These are phyloP conservation scores for Carassius carassius DNA, from an alignment of 2,113 vertebrate species.

Conservation along the genomic window DNA sequence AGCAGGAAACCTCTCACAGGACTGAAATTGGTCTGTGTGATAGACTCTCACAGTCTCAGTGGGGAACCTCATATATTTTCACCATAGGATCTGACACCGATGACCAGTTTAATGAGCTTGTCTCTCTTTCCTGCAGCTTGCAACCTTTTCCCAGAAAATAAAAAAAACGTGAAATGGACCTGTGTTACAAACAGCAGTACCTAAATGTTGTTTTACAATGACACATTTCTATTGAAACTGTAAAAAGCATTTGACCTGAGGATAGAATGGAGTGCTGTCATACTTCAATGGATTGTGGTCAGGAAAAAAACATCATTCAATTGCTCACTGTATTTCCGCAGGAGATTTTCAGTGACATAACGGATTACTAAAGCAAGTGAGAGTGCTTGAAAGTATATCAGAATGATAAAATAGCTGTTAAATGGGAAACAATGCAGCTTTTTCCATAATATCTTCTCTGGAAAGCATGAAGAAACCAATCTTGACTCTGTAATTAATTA, in stretches of 20 bases:
- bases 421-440: not conserved
- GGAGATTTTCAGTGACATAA: conserved; percentile 7
- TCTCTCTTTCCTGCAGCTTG: not conserved
- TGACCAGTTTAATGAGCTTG: conserved; percentile 32
- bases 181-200: not conserved
- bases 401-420: not conserved
- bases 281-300: conserved; percentile 3
- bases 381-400: not conserved
- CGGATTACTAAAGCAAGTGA: not conserved
- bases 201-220: conserved; percentile 16
- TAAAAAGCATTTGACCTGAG: conserved; percentile 13
- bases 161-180: not conserved
- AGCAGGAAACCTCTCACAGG: conserved; percentile 18
- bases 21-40: conserved; percentile 23
- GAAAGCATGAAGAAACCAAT: not conserved
- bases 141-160: not conserved
- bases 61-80: not conserved
- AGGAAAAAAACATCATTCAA: conserved; percentile 6
- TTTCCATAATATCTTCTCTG: not conserved
- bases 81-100: conserved; percentile 6
- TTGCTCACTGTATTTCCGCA: not conserved
- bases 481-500: not conserved
- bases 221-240: not conserved
- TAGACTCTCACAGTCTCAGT: conserved; percentile 25
- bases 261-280: not conserved